Evolutionary conservation across 2,888 invertebrate species (phyloP), one percentile per base, ranked within the genome.

Genomic region (Dynastes hyllus): DNA sequence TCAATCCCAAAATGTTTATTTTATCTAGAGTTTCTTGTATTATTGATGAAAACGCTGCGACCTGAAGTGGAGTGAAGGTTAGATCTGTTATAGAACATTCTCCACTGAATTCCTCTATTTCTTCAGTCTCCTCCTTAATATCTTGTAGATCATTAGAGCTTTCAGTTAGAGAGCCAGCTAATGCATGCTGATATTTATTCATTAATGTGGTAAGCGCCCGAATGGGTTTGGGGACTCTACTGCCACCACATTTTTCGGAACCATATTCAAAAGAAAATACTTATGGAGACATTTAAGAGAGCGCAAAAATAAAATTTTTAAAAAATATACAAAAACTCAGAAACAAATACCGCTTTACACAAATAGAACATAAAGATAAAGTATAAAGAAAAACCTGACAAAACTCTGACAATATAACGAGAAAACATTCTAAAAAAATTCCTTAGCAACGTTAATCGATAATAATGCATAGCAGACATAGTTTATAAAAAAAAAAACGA

Each of bases 11-110:
- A 75, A 86, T 85, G n/a, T 81, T 77, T 51, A 86, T 80, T 76
- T 86, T 81, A 73, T 84, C 83, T 9, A 84, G 80, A 13, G 83
- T 80, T 77, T 86, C 86, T 78, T 84, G 83, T 66, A 86, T 78
- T 32, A 83, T 80, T 27, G 81, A 79, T 11, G 83, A 82, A 53
- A 83, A 76, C 8, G 79, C 73, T n/a, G 78, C 55, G 6, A 80
- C 80, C 50, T 77, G 53, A 5, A 83, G 9, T 22, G 16, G 2
- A 1, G 73, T 16, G 29, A 81, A 69, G 13, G n/a, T 67, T 3
- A 16, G 11, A 45, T 16, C 8, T 2, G 5, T 6, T n/a, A 37
- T 8, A 6, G 50, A 45, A 9, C 32, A 40, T 32, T 78, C 66
- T 1, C 27, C 32, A 2, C 16, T 40, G 29, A 53, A 16, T 11